Percentiles rank a stretch among this genome's conserved stretches.
Evolutionary conservation across 1,140 invertebrate genomes (phyloP).

Genomic region (Microplitis demolitor): DNA sequence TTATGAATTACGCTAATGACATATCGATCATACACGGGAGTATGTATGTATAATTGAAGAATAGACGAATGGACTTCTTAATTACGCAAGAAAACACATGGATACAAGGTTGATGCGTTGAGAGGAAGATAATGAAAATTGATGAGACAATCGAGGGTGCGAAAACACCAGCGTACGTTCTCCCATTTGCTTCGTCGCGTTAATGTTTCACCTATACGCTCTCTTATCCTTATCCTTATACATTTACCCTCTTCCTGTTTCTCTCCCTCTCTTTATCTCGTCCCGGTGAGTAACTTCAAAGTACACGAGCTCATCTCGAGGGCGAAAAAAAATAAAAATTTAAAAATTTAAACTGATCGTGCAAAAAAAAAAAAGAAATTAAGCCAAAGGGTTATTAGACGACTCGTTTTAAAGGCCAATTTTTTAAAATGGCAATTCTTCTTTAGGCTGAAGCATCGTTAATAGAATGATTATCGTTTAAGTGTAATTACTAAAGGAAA

Average conservation of each 20-base stretch:
- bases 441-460: constrained; percentile 21
- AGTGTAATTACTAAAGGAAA: constrained; percentile 17
- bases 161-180: not conserved
- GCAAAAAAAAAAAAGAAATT: constrained; percentile 5
- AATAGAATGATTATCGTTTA: constrained; percentile 28
- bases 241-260: no score
- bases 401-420: constrained; percentile 13
- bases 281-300: constrained; percentile 6
- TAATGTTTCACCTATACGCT: constrained; percentile 1
- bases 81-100: constrained; percentile 36
- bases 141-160: constrained; percentile 44
- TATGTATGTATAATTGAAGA: not conserved
- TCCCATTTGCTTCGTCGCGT: not conserved
- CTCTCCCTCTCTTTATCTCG: no score
- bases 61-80: constrained; percentile 11
- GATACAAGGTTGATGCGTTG: constrained; percentile 29
- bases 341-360: not conserved
- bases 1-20: no score
- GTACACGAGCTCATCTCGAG: constrained; percentile 9
- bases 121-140: constrained; percentile 46
- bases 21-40: not conserved
- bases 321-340: not conserved
- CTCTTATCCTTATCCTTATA: not conserved
- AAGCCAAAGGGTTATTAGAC: constrained; percentile 8
- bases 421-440: constrained; percentile 22